Percentiles rank a stretch among this genome's conserved stretches.
phyloP scores from a whole-genome alignment of 1,140 invertebrate species.

The Drosophila takahashii region DNA sequence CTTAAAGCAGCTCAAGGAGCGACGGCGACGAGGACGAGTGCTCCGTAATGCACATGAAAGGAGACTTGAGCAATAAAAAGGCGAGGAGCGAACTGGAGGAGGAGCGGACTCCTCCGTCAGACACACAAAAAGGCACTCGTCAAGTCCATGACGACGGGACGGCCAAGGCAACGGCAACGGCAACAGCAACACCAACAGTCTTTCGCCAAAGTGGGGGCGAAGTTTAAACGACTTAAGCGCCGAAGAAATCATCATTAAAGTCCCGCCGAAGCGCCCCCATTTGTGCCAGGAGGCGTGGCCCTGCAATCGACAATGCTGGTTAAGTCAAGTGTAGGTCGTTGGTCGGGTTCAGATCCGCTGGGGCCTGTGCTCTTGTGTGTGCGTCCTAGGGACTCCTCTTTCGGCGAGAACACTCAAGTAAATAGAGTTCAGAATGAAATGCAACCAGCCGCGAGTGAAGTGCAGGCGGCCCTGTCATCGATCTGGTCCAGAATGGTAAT shows the following conservation, averaged over 20 bases:
- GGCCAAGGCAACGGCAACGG: not conserved
- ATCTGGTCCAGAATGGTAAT: slow-evolving; percentile 44
- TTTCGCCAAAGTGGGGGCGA: slow-evolving; percentile 32
- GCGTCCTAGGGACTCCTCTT: slow-evolving; percentile 11
- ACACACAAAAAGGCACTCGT: slow-evolving; percentile 81
- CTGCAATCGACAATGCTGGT: slow-evolving; percentile 84
- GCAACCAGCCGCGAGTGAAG: slow-evolving; percentile 73
- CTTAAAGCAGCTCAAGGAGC: slow-evolving; percentile 79
- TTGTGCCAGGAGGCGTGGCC: slow-evolving; percentile 29
- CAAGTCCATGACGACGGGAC: slow-evolving; percentile 53
- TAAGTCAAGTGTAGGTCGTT: slow-evolving; percentile 84
- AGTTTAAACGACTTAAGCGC: slow-evolving; percentile 82
- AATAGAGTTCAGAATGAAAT: slow-evolving; percentile 82
- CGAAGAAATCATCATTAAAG: slow-evolving; percentile 84
- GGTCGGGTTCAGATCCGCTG: slow-evolving; percentile 53
- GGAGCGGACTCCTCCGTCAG: slow-evolving; percentile 55
- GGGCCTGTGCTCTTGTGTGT: slow-evolving; percentile 1
- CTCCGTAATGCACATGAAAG: slow-evolving; percentile 80
- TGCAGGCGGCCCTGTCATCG: slow-evolving; percentile 70
- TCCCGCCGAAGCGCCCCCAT: slow-evolving; percentile 45
- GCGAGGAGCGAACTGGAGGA: slow-evolving; percentile 9
- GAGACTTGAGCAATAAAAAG: slow-evolving; percentile 59
- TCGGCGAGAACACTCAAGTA: slow-evolving; percentile 76
- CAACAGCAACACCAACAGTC: slow-evolving; percentile 14
- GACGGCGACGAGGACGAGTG: slow-evolving; percentile 51